Percentiles rank a stretch among this genome's conserved stretches.
phyloP scores from a whole-genome alignment of 2,888 invertebrate species.

The Macropis europaea region DNA sequence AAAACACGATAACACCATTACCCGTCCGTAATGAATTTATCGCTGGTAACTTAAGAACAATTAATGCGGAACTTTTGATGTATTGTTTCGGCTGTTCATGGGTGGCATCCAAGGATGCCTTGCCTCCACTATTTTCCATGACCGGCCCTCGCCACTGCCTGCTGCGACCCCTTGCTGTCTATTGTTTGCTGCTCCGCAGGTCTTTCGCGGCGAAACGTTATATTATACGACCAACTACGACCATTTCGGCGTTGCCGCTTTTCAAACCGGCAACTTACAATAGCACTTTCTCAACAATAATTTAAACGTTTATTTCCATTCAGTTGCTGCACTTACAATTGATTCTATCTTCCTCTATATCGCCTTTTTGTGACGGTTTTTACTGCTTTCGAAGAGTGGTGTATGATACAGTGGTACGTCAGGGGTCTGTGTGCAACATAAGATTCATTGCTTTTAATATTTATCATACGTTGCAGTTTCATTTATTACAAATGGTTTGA shows the following conservation, averaged over 20 bases:
- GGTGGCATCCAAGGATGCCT: slow-evolving; percentile 53
- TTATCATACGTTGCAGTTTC: too few species aligned
- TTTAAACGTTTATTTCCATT: too few species aligned
- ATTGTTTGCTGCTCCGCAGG: slow-evolving; percentile 43
- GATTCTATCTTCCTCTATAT: too few species aligned
- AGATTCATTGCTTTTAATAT: too few species aligned
- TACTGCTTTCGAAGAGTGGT: too few species aligned
- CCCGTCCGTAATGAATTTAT: slow-evolving; percentile 67
- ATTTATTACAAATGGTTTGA: too few species aligned
- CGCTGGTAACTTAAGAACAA: slow-evolving; percentile 68
- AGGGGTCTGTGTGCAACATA: too few species aligned
- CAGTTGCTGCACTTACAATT: too few species aligned
- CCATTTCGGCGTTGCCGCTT: not conserved
- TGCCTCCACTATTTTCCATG: slow-evolving; percentile 45
- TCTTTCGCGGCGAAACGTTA: slow-evolving; percentile 34
- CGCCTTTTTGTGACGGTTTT: too few species aligned
- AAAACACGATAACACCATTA: slow-evolving; percentile 72
- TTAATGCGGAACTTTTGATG: slow-evolving; percentile 69
- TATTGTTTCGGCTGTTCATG: slow-evolving; percentile 60
- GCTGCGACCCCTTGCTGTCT: not conserved
- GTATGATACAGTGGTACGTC: too few species aligned
- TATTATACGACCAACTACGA: slow-evolving; percentile 9
- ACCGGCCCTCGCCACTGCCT: not conserved
- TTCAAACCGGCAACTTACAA: slow-evolving; percentile 19
- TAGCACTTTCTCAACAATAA: not conserved